A percentile compares a stretch with the other conserved stretches of the same genome.
phyloP scores from a whole-genome alignment of 2,888 invertebrate species.

The Seira sanloemensis region DNA sequence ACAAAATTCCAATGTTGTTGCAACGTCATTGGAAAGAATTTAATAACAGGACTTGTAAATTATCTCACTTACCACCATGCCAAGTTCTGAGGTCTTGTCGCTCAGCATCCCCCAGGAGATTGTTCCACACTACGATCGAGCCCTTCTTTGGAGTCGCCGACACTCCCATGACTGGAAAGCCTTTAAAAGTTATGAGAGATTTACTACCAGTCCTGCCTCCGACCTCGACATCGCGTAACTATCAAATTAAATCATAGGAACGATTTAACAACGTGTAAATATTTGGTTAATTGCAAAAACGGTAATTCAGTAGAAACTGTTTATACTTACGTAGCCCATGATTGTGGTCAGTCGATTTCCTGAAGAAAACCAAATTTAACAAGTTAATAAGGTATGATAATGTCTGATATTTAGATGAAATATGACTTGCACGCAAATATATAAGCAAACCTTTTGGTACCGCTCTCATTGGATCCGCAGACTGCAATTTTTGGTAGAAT shows the following conservation, averaged over 20 bases:
- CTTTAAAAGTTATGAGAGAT: not conserved
- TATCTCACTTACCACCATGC: not conserved
- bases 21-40: not conserved
- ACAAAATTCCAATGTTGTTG: too few species aligned
- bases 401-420: too few species aligned
- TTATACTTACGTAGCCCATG: conserved; percentile 14
- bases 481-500: too few species aligned
- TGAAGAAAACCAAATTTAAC: too few species aligned
- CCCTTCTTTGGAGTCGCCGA: not conserved
- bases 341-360: conserved; percentile 5
- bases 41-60: not conserved
- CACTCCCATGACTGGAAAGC: not conserved
- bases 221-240: not conserved
- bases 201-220: not conserved
- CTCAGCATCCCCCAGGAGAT: not conserved
- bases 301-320: too few species aligned
- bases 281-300: too few species aligned
- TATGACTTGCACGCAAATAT: too few species aligned
- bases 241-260: not conserved
- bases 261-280: not conserved
- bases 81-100: not conserved
- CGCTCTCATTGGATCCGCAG: too few species aligned
- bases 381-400: too few species aligned
- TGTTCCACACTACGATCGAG: conserved; percentile 1
- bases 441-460: too few species aligned